Base-by-base conservation (phyloP, 1,140 invertebrate species). In the Laupala kohalensis region DNA sequence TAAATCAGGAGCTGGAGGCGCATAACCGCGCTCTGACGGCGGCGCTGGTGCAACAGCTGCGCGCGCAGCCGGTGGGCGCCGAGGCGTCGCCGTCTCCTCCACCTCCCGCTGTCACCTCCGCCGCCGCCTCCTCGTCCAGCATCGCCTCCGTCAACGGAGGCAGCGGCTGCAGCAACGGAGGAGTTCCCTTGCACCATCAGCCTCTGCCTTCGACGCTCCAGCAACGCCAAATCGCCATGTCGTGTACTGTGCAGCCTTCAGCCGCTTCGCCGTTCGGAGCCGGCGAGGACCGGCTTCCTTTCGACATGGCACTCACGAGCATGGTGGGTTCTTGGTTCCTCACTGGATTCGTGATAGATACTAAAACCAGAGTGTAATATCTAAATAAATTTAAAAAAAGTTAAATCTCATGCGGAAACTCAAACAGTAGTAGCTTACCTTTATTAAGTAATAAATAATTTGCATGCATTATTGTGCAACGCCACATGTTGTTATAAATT, bases 11-110 rank as follows among this genome's bases (percentile, higher is more conserved):
- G 75, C 81, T 90, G 26, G 89, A 90, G 78, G 82, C 84, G 13
- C 88, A 90, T 75, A 90, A 90, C 79, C 79, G 86, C 62, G 84
- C 87, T 9, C 77, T 90, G 62, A 88, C 86, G 53, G 83, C 86
- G 2, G 79, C 90, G 67, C 80, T 90, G 37, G 83, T 89, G 64
- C 86, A 89, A 66, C 86, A 89, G 74, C 79, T 89, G 27, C 67
- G 28, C 5, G 27, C 27, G 25, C n/a, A n/a, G 13, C 25, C 9
- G 0, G 67, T 28, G 28, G 28, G 26, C 12, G 13, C 29, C 27
- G 26, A 27, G 15, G 29, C 27, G 28, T 15, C n/a, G 67, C 25
- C 5, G 67, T 15, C 26, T 25, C 23, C 67, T 12, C 27, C 19
- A n/a, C 67, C 25, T 12, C 24, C 19, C n/a, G 27, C 4, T 13